These are phyloP conservation scores for Vannuccia rotundouncinata DNA, from an alignment of 2,888 invertebrate genomes.

Conservation along the genomic window DNA sequence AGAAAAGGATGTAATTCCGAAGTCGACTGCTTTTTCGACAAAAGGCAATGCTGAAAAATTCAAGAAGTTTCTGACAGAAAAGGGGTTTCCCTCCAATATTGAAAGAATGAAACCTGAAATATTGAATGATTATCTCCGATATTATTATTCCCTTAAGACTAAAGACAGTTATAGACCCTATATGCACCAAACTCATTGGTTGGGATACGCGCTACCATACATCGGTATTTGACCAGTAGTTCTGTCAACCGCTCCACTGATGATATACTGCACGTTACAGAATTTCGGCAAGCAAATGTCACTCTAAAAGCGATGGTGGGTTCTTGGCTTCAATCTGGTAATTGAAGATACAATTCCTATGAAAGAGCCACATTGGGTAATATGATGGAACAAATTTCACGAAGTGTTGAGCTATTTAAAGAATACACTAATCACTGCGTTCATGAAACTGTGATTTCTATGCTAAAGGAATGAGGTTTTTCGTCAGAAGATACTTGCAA, in stretches of 20 bases:
- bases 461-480: not conserved
- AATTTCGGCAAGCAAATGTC: not conserved
- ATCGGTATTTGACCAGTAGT: not conserved
- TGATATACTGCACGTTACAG: constrained; percentile 4
- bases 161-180: no score
- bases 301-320: not conserved
- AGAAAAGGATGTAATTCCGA: constrained; percentile 22
- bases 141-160: no score
- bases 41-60: not conserved
- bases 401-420: not conserved
- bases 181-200: constrained; percentile 22
- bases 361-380: not conserved
- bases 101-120: no score
- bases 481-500: constrained; percentile 22
- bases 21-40: constrained; percentile 28
- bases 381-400: not conserved
- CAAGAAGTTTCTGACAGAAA: not conserved
- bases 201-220: not conserved
- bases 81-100: constrained; percentile 2
- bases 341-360: constrained; percentile 30
- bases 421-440: not conserved
- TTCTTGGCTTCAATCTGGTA: not conserved
- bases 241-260: not conserved
- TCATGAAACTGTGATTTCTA: not conserved
- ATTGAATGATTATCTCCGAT: no score